Percentiles rank a stretch among this genome's conserved stretches.
Conservation (phyloP, 2,888 invertebrate genomes). For the Acrobeloides nanus region DNA sequence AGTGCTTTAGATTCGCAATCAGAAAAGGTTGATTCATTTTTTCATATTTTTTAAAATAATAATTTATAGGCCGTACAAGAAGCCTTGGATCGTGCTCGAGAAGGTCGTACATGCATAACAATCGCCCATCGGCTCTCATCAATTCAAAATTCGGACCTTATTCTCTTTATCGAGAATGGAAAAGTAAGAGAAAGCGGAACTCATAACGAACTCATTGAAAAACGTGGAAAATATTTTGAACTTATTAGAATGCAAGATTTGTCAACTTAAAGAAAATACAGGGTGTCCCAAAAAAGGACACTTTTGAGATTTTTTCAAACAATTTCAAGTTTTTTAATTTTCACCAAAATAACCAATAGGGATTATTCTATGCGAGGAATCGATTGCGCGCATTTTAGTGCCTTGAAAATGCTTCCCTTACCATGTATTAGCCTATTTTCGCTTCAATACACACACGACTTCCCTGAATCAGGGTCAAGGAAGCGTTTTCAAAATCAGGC, state of each 20-base stretch:
- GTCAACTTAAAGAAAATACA: too few species aligned
- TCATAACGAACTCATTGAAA: conserved; percentile 31
- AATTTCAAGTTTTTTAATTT: too few species aligned
- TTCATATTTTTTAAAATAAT: background rate
- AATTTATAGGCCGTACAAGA: conserved; percentile 45
- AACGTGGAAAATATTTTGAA: conserved; percentile 22
- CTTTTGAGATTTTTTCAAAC: too few species aligned
- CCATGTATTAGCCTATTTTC: too few species aligned
- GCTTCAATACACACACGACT: too few species aligned
- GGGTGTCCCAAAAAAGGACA: too few species aligned
- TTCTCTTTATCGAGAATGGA: conserved; percentile 40
- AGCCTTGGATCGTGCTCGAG: conserved; percentile 39
- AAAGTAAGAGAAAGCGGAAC: conserved; percentile 33
- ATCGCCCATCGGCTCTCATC: conserved; percentile 47
- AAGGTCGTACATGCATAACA: conserved; percentile 44
- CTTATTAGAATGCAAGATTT: conserved; percentile 18
- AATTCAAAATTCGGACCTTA: conserved; percentile 43
- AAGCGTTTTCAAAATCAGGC: too few species aligned
- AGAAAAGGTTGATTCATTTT: conserved; percentile 10
- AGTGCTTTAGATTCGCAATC: conserved; percentile 12
- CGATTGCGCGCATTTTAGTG: too few species aligned
- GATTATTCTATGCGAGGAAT: too few species aligned
- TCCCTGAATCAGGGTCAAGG: too few species aligned
- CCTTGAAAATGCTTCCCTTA: too few species aligned
- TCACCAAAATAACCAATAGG: too few species aligned